phyloP scores from a whole-genome alignment of 2,888 invertebrate genomes.

The Xanthorhoe spadicearia region DNA sequence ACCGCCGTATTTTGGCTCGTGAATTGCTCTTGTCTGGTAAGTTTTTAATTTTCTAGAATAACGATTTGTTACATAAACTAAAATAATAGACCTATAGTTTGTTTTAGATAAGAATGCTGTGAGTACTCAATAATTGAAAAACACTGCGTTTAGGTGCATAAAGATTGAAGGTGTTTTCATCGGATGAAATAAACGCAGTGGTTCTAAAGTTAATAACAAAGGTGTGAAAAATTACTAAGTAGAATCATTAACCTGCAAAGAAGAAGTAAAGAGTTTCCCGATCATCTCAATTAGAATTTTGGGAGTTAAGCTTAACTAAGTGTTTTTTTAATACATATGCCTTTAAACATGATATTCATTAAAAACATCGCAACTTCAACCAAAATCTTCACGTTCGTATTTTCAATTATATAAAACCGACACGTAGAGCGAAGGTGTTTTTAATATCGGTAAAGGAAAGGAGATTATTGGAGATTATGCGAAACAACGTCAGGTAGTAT shows the following conservation, averaged over 20 bases:
- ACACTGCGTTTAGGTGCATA: neutral
- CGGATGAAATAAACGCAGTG: too few species aligned
- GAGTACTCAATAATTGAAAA: neutral
- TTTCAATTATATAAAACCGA: neutral
- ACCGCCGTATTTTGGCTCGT: slow-evolving; percentile 54
- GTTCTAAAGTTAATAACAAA: too few species aligned
- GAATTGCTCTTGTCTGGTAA: slow-evolving; percentile 46
- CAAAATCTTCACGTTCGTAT: neutral
- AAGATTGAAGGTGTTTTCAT: too few species aligned
- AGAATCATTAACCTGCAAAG: too few species aligned
- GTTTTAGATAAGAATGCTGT: neutral
- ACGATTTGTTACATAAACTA: neutral
- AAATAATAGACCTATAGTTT: neutral
- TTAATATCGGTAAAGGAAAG: slow-evolving; percentile 9
- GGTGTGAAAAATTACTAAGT: too few species aligned
- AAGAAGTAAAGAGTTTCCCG: too few species aligned
- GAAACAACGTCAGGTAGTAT: neutral
- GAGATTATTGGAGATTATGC: slow-evolving; percentile 13
- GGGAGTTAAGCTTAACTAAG: too few species aligned
- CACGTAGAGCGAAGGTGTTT: neutral
- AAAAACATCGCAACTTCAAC: neutral
- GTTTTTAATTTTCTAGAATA: slow-evolving; percentile 6
- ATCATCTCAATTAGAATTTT: too few species aligned
- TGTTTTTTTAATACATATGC: neutral
- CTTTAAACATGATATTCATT: neutral